Evolutionary conservation across 2,797 vertebrate species (phyloP).

Genomic region (Spizella passerina): DNA sequence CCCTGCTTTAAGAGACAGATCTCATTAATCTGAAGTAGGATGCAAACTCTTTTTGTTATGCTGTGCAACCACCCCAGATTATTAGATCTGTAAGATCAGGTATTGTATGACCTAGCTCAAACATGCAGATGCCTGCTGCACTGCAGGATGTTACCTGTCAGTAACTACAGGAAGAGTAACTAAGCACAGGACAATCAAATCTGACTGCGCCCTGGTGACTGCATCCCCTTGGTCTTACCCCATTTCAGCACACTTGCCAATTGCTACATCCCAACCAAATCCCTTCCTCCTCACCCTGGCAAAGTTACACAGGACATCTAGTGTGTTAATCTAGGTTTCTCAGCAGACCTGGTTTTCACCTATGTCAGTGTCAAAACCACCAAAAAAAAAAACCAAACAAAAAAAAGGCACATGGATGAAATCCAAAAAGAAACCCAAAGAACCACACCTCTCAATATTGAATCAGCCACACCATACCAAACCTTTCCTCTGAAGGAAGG

Average conservation of each 20-base stretch:
- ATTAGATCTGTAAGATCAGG: background rate
- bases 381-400: background rate
- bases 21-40: background rate
- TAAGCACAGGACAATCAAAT: background rate
- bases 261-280: background rate
- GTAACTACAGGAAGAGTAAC: constrained; percentile 1
- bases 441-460: accelerated
- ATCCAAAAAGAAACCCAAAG: background rate
- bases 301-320: background rate
- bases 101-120: background rate
- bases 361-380: background rate
- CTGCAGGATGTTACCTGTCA: background rate
- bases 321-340: background rate
- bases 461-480: background rate
- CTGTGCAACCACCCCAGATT: background rate
- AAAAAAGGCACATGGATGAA: background rate
- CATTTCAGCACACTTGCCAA: background rate
- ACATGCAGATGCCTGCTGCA: background rate
- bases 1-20: background rate
- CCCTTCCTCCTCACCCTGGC: background rate
- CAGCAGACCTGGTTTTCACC: background rate
- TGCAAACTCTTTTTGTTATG: background rate
- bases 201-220: background rate
- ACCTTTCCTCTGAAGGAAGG: background rate
- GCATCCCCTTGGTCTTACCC: background rate